These are phyloP conservation scores for Adelosebastes latens DNA, from an alignment of 2,797 vertebrate species.

Conservation along the genomic window DNA sequence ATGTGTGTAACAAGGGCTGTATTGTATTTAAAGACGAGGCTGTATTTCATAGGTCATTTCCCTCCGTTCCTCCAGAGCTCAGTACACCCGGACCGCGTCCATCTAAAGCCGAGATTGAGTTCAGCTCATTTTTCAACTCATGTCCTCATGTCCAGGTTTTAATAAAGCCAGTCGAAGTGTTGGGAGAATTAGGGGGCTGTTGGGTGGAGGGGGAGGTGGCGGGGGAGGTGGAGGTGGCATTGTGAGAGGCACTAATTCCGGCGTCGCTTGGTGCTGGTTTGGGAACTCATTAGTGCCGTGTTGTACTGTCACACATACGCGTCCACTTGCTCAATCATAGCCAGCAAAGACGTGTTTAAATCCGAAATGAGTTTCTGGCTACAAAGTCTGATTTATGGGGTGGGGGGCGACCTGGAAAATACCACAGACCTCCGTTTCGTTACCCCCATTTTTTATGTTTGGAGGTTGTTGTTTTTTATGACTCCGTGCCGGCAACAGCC, in stretches of 20 bases:
- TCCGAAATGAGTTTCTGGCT: slow-evolving; percentile 82
- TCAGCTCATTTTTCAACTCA: slow-evolving; percentile 77
- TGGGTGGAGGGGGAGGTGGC: slow-evolving; percentile 24
- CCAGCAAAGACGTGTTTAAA: slow-evolving; percentile 79
- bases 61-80: slow-evolving; percentile 39
- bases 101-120: slow-evolving; percentile 63
- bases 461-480: slow-evolving; percentile 70
- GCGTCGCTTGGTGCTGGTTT: slow-evolving; percentile 65
- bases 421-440: slow-evolving; percentile 77
- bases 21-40: slow-evolving; percentile 62
- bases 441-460: slow-evolving; percentile 74
- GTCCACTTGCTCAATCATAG: slow-evolving; percentile 80
- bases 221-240: slow-evolving; percentile 2
- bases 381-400: slow-evolving; percentile 76
- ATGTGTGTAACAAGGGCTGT: slow-evolving; percentile 52
- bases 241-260: slow-evolving; percentile 69
- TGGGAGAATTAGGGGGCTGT: slow-evolving; percentile 56
- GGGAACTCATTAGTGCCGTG: slow-evolving; percentile 81
- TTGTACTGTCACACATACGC: slow-evolving; percentile 79
- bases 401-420: slow-evolving; percentile 79
- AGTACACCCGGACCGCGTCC: slow-evolving; percentile 19
- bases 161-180: slow-evolving; percentile 74
- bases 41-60: slow-evolving; percentile 69
- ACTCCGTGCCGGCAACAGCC: not conserved
- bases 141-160: slow-evolving; percentile 71